A percentile compares a stretch with the other conserved stretches of the same genome.
Evolutionary conservation across 2,113 vertebrate genomes (phyloP).

Genomic region (Lichenostomus cassidix): DNA sequence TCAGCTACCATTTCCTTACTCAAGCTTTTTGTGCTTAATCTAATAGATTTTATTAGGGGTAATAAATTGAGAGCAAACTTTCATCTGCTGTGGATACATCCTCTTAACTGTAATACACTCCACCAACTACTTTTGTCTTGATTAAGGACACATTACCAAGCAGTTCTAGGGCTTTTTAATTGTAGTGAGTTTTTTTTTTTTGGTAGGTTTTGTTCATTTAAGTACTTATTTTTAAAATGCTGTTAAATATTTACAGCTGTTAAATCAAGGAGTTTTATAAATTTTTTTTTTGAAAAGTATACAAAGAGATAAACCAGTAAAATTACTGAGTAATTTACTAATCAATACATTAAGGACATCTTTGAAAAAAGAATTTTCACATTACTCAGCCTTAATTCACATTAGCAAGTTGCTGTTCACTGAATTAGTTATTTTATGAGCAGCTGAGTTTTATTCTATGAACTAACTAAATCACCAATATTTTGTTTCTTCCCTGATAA

Average conservation of each 20-base stretch:
- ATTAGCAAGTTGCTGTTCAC: neutral
- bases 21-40: neutral
- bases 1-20: conserved; percentile 10
- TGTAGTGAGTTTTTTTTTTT: neutral
- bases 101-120: neutral
- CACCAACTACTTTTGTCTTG: neutral
- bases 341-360: neutral
- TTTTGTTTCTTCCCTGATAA: conserved; percentile 13
- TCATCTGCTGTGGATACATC: neutral
- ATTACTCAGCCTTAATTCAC: conserved; percentile 2
- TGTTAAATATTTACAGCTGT: neutral
- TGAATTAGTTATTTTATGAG: neutral
- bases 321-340: neutral
- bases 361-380: neutral
- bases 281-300: neutral
- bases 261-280: neutral
- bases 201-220: neutral
- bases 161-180: neutral
- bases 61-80: conserved; percentile 32
- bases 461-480: neutral
- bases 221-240: neutral
- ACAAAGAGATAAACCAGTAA: neutral
- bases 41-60: conserved; percentile 24
- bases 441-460: neutral
- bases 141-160: neutral